Evolutionary conservation across 2,113 vertebrate genomes (phyloP).

Genomic region (Poeciliopsis turrubarensis): DNA sequence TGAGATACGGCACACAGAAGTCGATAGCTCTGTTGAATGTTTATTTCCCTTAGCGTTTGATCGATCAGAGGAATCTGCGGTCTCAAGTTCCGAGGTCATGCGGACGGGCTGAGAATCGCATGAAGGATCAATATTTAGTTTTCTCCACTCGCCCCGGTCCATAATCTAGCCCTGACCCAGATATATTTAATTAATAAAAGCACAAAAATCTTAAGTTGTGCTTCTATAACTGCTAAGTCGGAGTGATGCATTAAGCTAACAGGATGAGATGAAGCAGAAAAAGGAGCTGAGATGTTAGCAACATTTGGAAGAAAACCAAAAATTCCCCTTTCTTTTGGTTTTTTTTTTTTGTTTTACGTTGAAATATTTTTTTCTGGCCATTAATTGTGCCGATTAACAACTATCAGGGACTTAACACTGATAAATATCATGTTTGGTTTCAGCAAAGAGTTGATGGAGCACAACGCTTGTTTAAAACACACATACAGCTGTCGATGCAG

Average conservation of each 20-base stretch:
- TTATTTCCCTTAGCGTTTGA: not conserved
- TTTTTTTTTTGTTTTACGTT: no score
- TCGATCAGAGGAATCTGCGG: not conserved
- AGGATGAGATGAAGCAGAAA: no score
- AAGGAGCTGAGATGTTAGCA: no score
- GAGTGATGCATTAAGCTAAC: not conserved
- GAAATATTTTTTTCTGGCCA: no score
- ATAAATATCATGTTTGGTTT: constrained; percentile 41
- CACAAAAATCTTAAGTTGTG: not conserved
- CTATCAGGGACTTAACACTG: not conserved
- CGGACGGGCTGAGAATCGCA: not conserved
- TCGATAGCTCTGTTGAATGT: not conserved
- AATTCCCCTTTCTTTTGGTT: no score
- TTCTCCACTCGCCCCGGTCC: not conserved
- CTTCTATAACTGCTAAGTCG: not conserved
- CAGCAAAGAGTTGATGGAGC: not conserved
- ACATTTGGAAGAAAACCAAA: no score
- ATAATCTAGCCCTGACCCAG: not conserved
- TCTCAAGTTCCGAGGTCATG: not conserved
- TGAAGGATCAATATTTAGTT: constrained; percentile 2
- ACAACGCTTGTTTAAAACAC: not conserved
- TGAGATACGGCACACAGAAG: not conserved
- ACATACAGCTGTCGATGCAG: not conserved
- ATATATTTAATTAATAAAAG: not conserved
- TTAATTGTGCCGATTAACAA: not conserved